A percentile compares a stretch with the other conserved stretches of the same genome.
Conservation (phyloP, 2,113 vertebrate species). For the Urocynchramus pylzowi region DNA sequence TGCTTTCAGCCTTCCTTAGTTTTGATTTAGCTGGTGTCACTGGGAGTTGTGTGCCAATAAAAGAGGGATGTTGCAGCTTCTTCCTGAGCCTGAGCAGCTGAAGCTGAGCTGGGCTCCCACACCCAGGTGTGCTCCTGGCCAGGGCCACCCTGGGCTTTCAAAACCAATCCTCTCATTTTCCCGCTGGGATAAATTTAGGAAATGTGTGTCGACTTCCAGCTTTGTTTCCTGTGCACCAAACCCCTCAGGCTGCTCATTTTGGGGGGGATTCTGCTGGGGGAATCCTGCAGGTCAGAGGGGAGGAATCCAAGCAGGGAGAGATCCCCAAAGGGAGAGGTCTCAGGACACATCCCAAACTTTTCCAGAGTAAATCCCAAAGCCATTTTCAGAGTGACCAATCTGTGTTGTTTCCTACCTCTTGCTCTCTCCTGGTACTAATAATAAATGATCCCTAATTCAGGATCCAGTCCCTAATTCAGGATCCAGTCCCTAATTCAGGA, state of each 20-base stretch:
- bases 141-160: not conserved
- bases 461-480: too few relatives aligned
- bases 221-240: not conserved
- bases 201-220: rapidly evolving
- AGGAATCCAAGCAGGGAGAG: not conserved
- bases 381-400: not conserved
- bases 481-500: too few relatives aligned
- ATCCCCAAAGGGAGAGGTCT: not conserved
- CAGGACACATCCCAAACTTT: not conserved
- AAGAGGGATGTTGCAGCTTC: not conserved
- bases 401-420: not conserved
- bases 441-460: too few relatives aligned
- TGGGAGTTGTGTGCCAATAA: not conserved
- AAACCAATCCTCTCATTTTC: not conserved
- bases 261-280: not conserved
- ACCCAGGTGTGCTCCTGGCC: rapidly evolving
- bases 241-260: rapidly evolving
- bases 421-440: not conserved
- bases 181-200: not conserved
- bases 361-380: not conserved
- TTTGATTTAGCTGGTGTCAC: not conserved
- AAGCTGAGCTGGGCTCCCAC: not conserved
- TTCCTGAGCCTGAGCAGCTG: not conserved
- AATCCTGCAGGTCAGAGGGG: not conserved
- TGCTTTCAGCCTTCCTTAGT: not conserved